These are phyloP conservation scores for Drosophila algonquin DNA, from an alignment of 2,888 invertebrate species.

Conservation along the genomic window DNA sequence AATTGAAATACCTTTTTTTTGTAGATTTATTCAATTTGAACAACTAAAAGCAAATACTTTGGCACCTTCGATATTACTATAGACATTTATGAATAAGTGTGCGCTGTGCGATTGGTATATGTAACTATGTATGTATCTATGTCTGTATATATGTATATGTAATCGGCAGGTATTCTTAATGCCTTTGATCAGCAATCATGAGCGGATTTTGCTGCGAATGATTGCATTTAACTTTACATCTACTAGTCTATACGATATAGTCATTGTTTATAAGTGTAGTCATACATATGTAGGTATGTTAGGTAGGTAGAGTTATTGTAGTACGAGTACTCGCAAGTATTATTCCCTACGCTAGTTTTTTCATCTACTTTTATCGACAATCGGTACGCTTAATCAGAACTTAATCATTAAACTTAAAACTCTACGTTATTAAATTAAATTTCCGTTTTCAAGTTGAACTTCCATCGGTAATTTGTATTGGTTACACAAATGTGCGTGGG, in stretches of 20 bases:
- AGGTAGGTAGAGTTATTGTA: conserved; percentile 65
- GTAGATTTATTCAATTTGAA: conserved; percentile 63
- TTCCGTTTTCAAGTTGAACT: conserved; percentile 52
- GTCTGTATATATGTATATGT: conserved; percentile 13
- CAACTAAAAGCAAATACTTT: conserved; percentile 78
- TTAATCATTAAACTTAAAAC: conserved; percentile 54
- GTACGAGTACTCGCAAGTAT: conserved; percentile 66
- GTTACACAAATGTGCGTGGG: conserved; percentile 22
- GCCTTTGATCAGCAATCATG: conserved; percentile 69
- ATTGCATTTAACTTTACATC: conserved; percentile 66
- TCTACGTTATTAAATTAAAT: conserved; percentile 45
- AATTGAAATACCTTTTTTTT: conserved; percentile 47
- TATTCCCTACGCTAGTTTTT: conserved; percentile 40
- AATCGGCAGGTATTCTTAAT: conserved; percentile 25
- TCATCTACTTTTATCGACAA: conserved; percentile 62
- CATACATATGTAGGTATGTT: conserved; percentile 24
- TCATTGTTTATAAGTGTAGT: conserved; percentile 29
- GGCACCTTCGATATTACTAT: conserved; percentile 68
- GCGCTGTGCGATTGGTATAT: conserved; percentile 18
- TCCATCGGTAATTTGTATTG: conserved; percentile 32
- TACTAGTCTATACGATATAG: conserved; percentile 57
- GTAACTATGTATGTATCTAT: conserved; percentile 29
- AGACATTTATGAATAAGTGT: conserved; percentile 29
- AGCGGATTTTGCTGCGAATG: conserved; percentile 62
- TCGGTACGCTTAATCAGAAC: conserved; percentile 62